Percentiles rank a stretch among this genome's conserved stretches.
phyloP scores from a whole-genome alignment of 2,888 invertebrate genomes.

The Podabrus alpinus region DNA sequence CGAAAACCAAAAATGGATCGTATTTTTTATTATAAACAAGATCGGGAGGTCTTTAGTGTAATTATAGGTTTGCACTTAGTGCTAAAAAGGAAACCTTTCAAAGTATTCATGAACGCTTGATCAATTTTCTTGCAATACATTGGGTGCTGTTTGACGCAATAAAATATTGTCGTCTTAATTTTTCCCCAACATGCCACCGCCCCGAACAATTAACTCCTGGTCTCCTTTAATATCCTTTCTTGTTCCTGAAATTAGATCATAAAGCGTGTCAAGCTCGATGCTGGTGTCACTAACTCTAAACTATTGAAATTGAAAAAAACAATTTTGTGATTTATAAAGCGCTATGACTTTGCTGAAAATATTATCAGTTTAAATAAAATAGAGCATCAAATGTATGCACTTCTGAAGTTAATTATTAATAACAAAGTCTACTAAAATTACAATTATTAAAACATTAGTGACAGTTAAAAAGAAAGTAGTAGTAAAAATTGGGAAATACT shows the following conservation, averaged over 20 bases:
- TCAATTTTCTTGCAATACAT: not conserved
- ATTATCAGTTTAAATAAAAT: not conserved
- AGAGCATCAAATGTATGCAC: not conserved
- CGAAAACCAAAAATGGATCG: not conserved
- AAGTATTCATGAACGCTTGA: not conserved
- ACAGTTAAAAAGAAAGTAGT: conserved; percentile 4
- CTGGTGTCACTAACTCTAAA: not conserved
- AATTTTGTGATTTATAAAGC: not conserved
- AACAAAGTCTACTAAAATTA: not conserved
- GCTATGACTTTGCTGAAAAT: not conserved
- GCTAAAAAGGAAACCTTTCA: not conserved
- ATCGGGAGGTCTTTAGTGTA: too few species aligned
- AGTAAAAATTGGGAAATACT: conserved; percentile 22
- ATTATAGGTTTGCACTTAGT: too few species aligned
- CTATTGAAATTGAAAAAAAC: not conserved
- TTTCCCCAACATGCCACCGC: not conserved
- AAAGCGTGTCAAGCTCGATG: not conserved
- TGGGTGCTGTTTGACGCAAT: not conserved
- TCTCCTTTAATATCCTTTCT: not conserved
- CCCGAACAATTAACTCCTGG: not conserved
- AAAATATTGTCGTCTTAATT: not conserved
- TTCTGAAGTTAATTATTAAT: not conserved
- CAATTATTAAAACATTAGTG: not conserved
- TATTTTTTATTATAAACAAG: not conserved
- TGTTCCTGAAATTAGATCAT: not conserved